Evolutionary conservation across 2,113 vertebrate genomes (phyloP), one percentile per base, ranked within the genome.

Genomic region (Caranx ignobilis): DNA sequence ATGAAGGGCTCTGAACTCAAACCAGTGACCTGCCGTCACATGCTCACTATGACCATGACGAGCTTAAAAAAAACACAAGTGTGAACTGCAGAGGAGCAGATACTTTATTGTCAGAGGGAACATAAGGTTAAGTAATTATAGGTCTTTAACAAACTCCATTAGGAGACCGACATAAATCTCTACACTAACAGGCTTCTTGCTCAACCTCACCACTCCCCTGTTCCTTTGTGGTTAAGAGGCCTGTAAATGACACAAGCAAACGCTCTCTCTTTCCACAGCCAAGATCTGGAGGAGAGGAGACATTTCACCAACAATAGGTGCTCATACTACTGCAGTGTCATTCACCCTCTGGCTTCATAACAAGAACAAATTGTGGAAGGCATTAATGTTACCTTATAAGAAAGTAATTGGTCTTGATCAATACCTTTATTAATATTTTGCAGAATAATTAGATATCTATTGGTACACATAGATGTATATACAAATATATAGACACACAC

Each of bases 61-160:
- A 63, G 21, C 39, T 41, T 47, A 41, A 63, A 39, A 32, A 77
- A 41, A n/a, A n/a, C n/a, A 48, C 16, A 16, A 6, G 19, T 57
- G 32, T 39, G 56, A 41, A 59, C 63, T 57, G 67, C 3, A 64
- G 52, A 45, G 11, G 0, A 68, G n/a, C 69, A 72, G 72, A 72
- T 76, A 41, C 18, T 83, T 82, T 76, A 56, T 74, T 3, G 5
- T 43, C 0, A 52, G 16, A 5, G 41, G 45, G 57, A 65, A 75
- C 52, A 69, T 45, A 50, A 3, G 43, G 47, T 60, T 71, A 73
- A 55, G 37, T 9, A 9, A 66, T 45, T 54, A 55, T 43, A 75
- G 50, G 62, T 68, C 70, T 83, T 83, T 21, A 60, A 60, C 21
- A 47, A 76, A 79, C 68, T 81, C 59, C 59, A 65, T 57, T 47